phyloP scores from a whole-genome alignment of 2,888 invertebrate genomes.

The Ormyrus labotus region DNA sequence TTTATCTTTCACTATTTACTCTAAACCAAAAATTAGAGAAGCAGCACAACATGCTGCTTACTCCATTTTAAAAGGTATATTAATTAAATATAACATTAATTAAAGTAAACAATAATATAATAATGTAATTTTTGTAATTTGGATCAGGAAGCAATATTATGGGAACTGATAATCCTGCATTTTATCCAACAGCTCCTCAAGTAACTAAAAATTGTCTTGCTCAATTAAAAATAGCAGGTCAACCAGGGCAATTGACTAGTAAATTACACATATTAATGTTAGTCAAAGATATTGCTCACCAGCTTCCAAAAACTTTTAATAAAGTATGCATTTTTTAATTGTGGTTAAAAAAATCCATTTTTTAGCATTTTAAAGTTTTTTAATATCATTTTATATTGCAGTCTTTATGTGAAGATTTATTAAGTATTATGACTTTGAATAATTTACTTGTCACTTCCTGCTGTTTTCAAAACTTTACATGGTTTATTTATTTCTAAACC shows the following conservation, averaged over 20 bases:
- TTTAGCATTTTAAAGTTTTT: constrained; percentile 25
- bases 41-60: constrained; percentile 89
- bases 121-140: neutral
- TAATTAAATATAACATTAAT: constrained; percentile 20
- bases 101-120: neutral
- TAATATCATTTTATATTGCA: constrained; percentile 66
- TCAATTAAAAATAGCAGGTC: constrained; percentile 83
- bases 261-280: constrained; percentile 87
- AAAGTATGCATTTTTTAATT: constrained; percentile 78
- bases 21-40: constrained; percentile 93
- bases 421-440: constrained; percentile 91
- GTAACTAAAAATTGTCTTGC: constrained; percentile 84
- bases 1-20: constrained; percentile 86
- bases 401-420: constrained; percentile 86
- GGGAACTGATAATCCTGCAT: constrained; percentile 67
- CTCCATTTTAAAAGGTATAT: constrained; percentile 82
- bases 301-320: constrained; percentile 85
- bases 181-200: constrained; percentile 78
- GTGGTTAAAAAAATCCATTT: neutral
- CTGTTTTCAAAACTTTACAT: constrained; percentile 88
- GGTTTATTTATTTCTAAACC: constrained; percentile 84
- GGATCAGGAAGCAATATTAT: constrained; percentile 69
- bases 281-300: constrained; percentile 84
- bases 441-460: constrained; percentile 89
- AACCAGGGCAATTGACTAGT: constrained; percentile 78